A percentile compares a stretch with the other conserved stretches of the same genome.
Evolutionary conservation across 2,113 vertebrate genomes (phyloP).

Genomic region (Rhipidura dahli): DNA sequence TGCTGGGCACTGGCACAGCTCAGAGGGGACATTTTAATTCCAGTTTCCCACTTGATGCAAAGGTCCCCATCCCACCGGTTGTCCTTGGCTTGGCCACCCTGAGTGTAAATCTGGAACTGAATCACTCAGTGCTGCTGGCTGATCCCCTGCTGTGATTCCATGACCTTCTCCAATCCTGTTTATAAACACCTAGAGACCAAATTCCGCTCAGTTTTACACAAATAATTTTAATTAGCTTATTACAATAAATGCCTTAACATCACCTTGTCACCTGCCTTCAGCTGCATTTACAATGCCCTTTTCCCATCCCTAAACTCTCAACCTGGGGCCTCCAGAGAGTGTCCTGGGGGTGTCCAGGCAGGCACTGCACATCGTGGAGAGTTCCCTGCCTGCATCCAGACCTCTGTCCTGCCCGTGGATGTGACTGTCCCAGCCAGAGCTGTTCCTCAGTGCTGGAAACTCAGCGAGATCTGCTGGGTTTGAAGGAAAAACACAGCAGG

Average conservation of each 20-base stretch:
- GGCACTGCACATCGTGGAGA: background rate
- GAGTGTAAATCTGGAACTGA: no score
- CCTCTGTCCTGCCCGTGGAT: no score
- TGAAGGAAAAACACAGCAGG: background rate
- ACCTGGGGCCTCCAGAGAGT: background rate
- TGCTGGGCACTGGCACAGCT: background rate
- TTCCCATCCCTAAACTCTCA: background rate
- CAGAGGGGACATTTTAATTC: background rate
- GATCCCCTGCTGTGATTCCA: rapidly evolving
- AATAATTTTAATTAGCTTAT: background rate
- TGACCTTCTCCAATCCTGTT: background rate
- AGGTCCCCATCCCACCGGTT: background rate
- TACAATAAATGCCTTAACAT: background rate
- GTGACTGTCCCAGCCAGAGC: background rate
- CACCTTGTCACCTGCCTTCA: background rate
- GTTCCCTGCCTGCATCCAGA: background rate
- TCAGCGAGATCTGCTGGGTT: background rate
- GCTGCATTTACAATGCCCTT: background rate
- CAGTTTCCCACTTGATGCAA: background rate
- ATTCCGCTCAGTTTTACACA: background rate
- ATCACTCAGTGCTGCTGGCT: background rate
- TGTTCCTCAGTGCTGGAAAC: background rate
- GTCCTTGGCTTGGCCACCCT: rapidly evolving
- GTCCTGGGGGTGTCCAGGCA: background rate
- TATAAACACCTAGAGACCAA: background rate